Conservation (phyloP, 2,888 invertebrate genomes). For the Nemurella pictetii region DNA sequence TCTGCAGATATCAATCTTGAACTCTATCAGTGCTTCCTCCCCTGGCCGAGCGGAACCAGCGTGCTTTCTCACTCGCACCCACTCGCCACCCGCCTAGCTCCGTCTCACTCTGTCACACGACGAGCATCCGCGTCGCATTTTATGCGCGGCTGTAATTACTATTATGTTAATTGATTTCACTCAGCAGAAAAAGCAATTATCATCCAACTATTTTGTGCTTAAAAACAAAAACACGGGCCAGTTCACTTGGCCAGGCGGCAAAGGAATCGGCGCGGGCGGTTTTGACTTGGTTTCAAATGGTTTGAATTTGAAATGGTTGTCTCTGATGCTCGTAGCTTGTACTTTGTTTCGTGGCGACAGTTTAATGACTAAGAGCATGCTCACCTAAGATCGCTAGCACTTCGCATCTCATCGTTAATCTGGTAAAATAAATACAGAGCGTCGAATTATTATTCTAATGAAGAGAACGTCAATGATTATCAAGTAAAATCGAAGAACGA, state of each 20-base stretch:
- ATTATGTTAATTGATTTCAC: not conserved
- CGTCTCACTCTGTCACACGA: not conserved
- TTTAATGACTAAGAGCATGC: too few species aligned
- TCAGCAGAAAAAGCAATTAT: not conserved
- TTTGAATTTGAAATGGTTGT: too few species aligned
- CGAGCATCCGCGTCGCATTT: not conserved
- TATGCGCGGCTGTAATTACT: not conserved
- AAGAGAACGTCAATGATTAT: too few species aligned
- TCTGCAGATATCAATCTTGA: not conserved
- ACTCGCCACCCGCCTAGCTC: not conserved
- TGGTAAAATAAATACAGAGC: too few species aligned
- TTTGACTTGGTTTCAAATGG: too few species aligned
- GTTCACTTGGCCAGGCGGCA: not conserved
- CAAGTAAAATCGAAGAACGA: too few species aligned
- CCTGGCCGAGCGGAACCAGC: not conserved
- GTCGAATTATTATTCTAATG: too few species aligned
- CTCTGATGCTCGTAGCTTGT: too few species aligned
- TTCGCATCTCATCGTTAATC: too few species aligned
- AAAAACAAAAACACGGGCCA: not conserved
- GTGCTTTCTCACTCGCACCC: not conserved
- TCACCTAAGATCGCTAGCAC: too few species aligned
- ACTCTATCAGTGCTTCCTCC: slow-evolving; percentile 3
- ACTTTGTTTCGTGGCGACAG: too few species aligned
- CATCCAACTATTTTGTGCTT: not conserved
- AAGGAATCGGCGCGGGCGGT: not conserved